These are phyloP conservation scores for Drosophila recens DNA, from an alignment of 2,888 invertebrate species.

Conservation along the genomic window DNA sequence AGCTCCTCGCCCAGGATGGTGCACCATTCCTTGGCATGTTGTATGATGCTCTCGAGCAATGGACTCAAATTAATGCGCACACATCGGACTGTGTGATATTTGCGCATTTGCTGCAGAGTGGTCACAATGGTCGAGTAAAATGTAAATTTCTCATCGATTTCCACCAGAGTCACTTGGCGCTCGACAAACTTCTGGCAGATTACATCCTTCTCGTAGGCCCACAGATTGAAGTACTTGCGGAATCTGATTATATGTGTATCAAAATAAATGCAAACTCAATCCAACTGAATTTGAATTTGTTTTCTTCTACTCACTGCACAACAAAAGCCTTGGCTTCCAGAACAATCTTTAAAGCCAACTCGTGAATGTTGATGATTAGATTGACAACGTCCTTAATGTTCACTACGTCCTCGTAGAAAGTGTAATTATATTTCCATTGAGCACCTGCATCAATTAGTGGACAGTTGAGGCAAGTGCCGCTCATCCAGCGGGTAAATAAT, in stretches of 20 bases:
- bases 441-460: constrained; percentile 85
- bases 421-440: constrained; percentile 87
- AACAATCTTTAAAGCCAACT: constrained; percentile 88
- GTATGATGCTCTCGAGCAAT: constrained; percentile 89
- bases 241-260: constrained; percentile 86
- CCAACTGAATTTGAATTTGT: background rate
- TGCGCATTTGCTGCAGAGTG: constrained; percentile 87
- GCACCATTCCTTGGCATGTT: constrained; percentile 93
- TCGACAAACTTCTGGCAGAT: constrained; percentile 92
- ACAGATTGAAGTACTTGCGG: constrained; percentile 90
- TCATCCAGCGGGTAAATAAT: constrained; percentile 94
- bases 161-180: constrained; percentile 87
- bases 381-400: constrained; percentile 90
- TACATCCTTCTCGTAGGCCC: constrained; percentile 90
- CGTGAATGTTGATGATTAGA: constrained; percentile 88
- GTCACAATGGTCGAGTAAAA: constrained; percentile 92
- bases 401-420: constrained; percentile 91
- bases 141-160: constrained; percentile 93
- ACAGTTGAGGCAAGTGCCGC: constrained; percentile 91
- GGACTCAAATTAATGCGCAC: constrained; percentile 91
- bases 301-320: constrained; percentile 55
- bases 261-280: background rate
- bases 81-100: constrained; percentile 88
- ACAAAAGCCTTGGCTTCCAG: constrained; percentile 87
- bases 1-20: constrained; percentile 90